Conservation (phyloP, 2,113 vertebrate species). For the Echinops telfairi region DNA sequence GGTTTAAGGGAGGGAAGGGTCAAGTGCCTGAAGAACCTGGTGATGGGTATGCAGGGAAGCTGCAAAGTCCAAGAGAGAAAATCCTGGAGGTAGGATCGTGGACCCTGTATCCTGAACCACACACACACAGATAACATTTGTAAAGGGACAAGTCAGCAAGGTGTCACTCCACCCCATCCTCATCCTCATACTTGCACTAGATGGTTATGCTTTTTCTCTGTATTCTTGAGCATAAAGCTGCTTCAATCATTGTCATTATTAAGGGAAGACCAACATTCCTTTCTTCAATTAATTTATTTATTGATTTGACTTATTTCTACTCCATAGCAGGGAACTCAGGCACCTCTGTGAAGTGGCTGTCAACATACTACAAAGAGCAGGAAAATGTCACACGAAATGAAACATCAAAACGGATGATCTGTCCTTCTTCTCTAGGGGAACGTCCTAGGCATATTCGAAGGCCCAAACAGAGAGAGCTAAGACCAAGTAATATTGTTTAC, state of each 20-base stretch:
- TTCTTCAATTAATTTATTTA: not conserved
- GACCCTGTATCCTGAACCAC: not conserved
- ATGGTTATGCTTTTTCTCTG: not conserved
- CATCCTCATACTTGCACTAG: not conserved
- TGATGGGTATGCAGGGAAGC: not conserved
- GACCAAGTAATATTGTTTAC: not conserved
- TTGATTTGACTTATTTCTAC: not conserved
- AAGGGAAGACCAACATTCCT: no score
- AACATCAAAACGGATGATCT: not conserved
- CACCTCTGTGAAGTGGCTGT: not conserved
- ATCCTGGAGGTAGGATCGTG: not conserved
- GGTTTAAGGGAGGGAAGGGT: no score
- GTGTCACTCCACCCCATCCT: accelerated
- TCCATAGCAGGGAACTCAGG: not conserved
- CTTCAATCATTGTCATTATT: not conserved
- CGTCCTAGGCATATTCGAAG: not conserved
- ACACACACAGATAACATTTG: not conserved
- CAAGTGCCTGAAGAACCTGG: no score
- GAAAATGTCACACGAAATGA: not conserved
- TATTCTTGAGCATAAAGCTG: not conserved
- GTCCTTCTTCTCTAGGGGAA: slow-evolving; percentile 5
- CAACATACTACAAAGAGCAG: slow-evolving; percentile 30
- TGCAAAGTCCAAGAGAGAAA: not conserved
- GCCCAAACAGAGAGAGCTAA: not conserved
- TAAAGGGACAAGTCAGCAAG: not conserved